Evolutionary conservation across 2,888 invertebrate species (phyloP).

Genomic region (Pachymerium ferrugineum): DNA sequence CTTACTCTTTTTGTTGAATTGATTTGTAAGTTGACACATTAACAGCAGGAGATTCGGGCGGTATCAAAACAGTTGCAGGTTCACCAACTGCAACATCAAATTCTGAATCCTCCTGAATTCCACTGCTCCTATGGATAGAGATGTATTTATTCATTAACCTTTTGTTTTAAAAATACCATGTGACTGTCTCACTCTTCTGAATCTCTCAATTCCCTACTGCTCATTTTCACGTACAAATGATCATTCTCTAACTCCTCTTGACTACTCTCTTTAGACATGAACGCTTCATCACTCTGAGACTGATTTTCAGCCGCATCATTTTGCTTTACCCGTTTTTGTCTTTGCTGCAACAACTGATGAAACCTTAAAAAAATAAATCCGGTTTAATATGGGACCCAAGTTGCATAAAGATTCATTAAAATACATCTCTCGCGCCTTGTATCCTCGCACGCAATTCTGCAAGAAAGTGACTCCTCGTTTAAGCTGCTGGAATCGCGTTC

Average conservation of each 20-base stretch:
- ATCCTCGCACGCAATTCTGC: conserved; percentile 68
- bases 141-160: no score
- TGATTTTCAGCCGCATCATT: conserved; percentile 51
- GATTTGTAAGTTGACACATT: background rate
- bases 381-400: no score
- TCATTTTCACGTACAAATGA: conserved; percentile 39
- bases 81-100: conserved; percentile 45
- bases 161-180: background rate
- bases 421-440: conserved; percentile 55
- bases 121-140: conserved; percentile 51
- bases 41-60: conserved; percentile 24
- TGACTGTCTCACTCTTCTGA: conserved; percentile 46
- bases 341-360: conserved; percentile 61
- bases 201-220: conserved; percentile 41
- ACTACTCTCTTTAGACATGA: conserved; percentile 54
- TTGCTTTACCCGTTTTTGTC: conserved; percentile 61
- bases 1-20: background rate
- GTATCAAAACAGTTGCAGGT: conserved; percentile 18
- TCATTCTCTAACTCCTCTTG: conserved; percentile 52
- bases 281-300: conserved; percentile 55
- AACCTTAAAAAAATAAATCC: background rate
- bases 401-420: background rate
- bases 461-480: conserved; percentile 57
- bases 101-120: conserved; percentile 56
- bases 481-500: conserved; percentile 63